Base-by-base conservation (phyloP, 2,888 invertebrate genomes). In the Protonemura montana region DNA sequence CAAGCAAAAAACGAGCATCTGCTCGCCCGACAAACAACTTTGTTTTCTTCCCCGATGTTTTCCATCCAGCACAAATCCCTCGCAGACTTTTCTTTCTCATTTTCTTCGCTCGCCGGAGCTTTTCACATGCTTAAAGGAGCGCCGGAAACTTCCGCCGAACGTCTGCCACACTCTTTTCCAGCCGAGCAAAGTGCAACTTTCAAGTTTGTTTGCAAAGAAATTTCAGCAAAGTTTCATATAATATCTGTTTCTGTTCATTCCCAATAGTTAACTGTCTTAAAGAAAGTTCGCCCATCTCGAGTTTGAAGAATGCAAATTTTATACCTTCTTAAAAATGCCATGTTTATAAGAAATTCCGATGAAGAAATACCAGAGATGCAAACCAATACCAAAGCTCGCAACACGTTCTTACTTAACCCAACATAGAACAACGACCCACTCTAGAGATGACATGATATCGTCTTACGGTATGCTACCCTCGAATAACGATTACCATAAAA, bases 161-260 rank as follows among this genome's bases (percentile, higher is more conserved):
- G 59, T 59, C 59, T 59, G 59, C 59, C 59, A 59, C 59, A 59
- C 59, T 59, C 59, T 59, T 59, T 59, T 59, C n/a, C 2, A 59
- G 21, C 59, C 21, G 35, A 6, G 21, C 59, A 59, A 59, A 59
- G 59, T 59, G 59, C 59, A 59, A 59, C 16, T 59, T 59, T 59
- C 13, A 59, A 59, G 59, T 59, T 59, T 7, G 59, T 59, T 59
- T 59, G 59, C 59, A 21, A 59, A 59, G 59, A 59, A 59, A 59
- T 59, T 35, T 59, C 59, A 1, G n/a, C 2, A 59, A 59, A 59
- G 59, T 59, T 59, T 59, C 7, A 59, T 59, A 59, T 59, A 59
- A 59, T 59, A 59, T 59, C 59, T 59, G 59, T 59, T 21, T 59
- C 59, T 59, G 59, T 59, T 59, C 59, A 21, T 59, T 59, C 59